Conservation (phyloP, 2,113 vertebrate genomes). For the Pardalotus punctatus region DNA sequence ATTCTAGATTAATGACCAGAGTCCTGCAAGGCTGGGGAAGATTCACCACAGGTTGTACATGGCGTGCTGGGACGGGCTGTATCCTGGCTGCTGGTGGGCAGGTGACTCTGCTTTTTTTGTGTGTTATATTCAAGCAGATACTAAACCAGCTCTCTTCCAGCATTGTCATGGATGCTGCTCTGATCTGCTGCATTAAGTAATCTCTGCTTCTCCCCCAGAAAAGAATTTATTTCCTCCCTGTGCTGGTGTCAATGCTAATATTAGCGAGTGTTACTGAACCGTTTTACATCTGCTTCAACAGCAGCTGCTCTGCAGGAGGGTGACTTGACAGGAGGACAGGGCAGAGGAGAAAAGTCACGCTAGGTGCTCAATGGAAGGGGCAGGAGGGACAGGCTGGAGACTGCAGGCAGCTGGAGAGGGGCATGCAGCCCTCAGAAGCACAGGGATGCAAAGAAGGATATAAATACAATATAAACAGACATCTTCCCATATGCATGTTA, state of each 20-base stretch:
- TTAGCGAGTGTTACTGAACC: neutral
- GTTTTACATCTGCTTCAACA: conserved; percentile 44
- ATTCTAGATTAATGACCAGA: neutral
- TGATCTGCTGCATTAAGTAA: conserved; percentile 43
- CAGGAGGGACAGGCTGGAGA: neutral
- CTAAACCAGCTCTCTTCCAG: neutral
- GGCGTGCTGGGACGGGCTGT: neutral
- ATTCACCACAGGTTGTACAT: neutral
- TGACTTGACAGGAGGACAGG: conserved; percentile 26
- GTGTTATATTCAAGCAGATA: neutral
- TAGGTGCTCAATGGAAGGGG: neutral
- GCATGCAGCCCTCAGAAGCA: neutral
- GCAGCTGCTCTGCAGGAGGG: conserved; percentile 11
- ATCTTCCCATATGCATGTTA: neutral
- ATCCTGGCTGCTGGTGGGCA: neutral
- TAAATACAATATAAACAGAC: neutral
- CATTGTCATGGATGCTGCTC: neutral
- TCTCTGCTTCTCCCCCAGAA: conserved; percentile 36
- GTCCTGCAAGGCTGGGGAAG: neutral
- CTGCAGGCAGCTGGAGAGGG: neutral
- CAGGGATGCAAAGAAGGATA: neutral
- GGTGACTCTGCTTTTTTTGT: neutral
- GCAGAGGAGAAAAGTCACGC: conserved; percentile 18
- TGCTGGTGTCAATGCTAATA: conserved; percentile 35
- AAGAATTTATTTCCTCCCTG: conserved; percentile 46